Evolutionary conservation across 2,113 vertebrate species (phyloP).

Genomic region (Panthera uncia): DNA sequence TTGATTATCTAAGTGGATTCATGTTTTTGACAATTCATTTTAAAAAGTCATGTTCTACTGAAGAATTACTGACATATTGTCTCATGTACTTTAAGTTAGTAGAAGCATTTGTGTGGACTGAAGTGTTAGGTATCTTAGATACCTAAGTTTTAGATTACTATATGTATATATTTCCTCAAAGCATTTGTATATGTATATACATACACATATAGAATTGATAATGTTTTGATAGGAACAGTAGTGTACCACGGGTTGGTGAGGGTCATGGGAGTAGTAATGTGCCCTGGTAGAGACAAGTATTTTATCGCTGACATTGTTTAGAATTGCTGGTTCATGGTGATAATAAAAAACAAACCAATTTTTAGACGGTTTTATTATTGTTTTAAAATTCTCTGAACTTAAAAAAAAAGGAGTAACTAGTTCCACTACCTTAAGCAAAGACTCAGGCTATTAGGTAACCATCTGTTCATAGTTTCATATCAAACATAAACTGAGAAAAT

Average conservation of each 20-base stretch:
- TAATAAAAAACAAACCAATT: neutral
- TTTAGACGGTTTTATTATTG: neutral
- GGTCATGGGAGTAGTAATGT: neutral
- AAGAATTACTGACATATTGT: conserved; percentile 68
- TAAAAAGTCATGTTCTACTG: conserved; percentile 37
- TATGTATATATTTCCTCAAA: neutral
- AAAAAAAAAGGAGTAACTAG: neutral
- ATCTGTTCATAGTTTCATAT: neutral
- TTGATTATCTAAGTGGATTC: conserved; percentile 53
- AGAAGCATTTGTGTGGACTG: neutral
- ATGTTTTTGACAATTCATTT: conserved; percentile 66
- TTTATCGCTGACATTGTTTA: neutral
- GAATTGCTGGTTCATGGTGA: neutral
- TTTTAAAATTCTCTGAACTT: neutral
- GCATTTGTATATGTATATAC: neutral
- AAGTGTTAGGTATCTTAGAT: neutral
- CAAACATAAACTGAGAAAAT: neutral
- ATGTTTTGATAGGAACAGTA: neutral
- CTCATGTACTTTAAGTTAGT: conserved; percentile 47
- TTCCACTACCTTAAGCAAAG: neutral
- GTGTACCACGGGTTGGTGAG: fast-evolving
- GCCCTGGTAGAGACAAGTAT: neutral
- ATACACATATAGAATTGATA: neutral
- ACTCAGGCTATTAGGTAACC: neutral
- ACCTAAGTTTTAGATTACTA: neutral